Conservation (phyloP, 2,888 invertebrate genomes). For the Onchidella celtica region DNA sequence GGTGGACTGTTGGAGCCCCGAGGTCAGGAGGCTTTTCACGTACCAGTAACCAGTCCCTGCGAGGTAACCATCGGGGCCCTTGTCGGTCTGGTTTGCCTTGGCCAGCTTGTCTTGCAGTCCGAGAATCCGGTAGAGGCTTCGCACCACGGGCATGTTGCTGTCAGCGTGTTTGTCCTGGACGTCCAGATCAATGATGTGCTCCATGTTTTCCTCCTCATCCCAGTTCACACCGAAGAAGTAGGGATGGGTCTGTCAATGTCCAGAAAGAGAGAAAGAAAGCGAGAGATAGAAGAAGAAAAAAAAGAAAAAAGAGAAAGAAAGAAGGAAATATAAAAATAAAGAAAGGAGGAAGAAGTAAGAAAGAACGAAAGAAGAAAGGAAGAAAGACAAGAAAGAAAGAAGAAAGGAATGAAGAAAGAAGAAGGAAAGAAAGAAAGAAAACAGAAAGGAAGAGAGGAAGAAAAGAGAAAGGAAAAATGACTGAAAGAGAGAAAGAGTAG, state of each 20-base stretch:
- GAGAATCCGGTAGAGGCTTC: neutral
- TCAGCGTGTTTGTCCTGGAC: neutral
- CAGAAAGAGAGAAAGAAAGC: neutral
- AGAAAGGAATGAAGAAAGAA: too few species aligned
- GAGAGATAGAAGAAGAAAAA: neutral
- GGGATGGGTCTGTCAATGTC: conserved; percentile 19
- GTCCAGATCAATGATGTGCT: conserved; percentile 1
- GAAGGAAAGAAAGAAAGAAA: too few species aligned
- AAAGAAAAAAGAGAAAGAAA: neutral
- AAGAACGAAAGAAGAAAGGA: neutral
- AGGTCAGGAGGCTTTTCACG: too few species aligned
- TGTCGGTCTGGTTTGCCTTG: too few species aligned
- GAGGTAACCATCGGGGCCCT: too few species aligned
- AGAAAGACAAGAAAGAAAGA: neutral
- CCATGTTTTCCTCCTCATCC: conserved; percentile 6
- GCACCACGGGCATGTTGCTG: neutral
- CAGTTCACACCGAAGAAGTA: conserved; percentile 33
- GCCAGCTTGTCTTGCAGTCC: too few species aligned
- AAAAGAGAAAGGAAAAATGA: too few species aligned
- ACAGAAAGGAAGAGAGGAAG: too few species aligned
- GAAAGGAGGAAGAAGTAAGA: neutral
- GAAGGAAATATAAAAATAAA: neutral
- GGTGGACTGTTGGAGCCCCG: too few species aligned
- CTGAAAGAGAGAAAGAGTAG: too few species aligned
- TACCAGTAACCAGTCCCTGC: too few species aligned